Evolutionary conservation across 2,797 vertebrate genomes (phyloP), one percentile per base, ranked within the genome.

Genomic region (Champsocephalus gunnari): DNA sequence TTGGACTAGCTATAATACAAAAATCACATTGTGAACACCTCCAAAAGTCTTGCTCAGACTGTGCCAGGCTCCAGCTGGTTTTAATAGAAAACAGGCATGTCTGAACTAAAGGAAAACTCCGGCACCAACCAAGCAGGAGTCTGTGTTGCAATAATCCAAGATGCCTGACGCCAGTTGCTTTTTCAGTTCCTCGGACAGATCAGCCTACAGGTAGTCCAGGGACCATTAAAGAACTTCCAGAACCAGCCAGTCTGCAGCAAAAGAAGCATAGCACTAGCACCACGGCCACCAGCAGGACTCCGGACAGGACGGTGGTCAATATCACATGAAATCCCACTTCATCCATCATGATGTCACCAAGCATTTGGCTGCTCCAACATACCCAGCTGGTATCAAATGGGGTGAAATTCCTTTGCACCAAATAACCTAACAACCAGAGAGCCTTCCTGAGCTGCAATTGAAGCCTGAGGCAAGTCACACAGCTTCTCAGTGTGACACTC

Each of bases 231-330:
- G 8, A 91, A 6, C 47, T 68, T 19, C 88, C 83, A 3, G 94
- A 74, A 53, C 83, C 74, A 1, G 93, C 90, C 83, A 96, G 85
- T 45, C 95, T 92, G 91, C 95, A 96, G 82, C 87, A 94, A 55
- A 95, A 95, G 84, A 74, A 96, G 84, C 95, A 96, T 10, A 96
- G 90, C 61, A 95, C 66, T 0, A 54, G 77, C 80, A 95, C 55
- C 21, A 94, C 91, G 0, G 78, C 85, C 11, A 93, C 12, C 41
- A 95, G 70, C 60, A 95, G 45, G 2, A 84, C 4, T 24, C 81
- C 86, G 12, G 81, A 85, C 55, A 94, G 80, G 3, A 80, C 48
- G 1, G 90, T 71, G n/a, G 93, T 95, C 79, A 95, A 28, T 14
- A 92, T 60, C 12, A 93, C 14, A 43, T 90, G 66, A 58, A 69